These are phyloP conservation scores for Dryococelus australis DNA, from an alignment of 2,888 invertebrate genomes.

Conservation along the genomic window DNA sequence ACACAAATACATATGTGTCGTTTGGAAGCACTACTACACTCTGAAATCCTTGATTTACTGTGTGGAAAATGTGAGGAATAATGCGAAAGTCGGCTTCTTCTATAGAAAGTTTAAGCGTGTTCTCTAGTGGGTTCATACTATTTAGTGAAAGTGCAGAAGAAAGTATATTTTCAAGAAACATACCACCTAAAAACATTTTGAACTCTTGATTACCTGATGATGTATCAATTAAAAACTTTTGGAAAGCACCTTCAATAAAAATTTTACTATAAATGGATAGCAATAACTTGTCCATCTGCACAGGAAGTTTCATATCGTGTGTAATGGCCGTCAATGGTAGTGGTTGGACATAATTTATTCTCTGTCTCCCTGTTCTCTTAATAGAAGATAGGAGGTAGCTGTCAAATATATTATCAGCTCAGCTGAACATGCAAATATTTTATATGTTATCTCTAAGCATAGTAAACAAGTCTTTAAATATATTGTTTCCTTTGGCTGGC, in stretches of 20 bases:
- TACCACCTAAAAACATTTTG: background rate
- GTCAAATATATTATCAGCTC: background rate
- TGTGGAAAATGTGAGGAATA: background rate
- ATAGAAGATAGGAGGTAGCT: background rate
- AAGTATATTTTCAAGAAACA: background rate
- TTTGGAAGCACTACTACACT: background rate
- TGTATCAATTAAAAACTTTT: background rate
- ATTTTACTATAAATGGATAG: background rate
- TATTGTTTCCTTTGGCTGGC: background rate
- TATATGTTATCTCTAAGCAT: background rate
- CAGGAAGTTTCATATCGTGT: background rate
- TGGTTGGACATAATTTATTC: background rate
- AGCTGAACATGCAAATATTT: background rate
- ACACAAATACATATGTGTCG: background rate
- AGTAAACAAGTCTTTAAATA: background rate
- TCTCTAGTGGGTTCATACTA: too few species aligned
- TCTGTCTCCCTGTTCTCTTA: background rate
- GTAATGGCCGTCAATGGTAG: background rate
- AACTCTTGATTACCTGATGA: background rate
- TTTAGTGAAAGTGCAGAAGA: background rate
- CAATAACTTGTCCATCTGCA: background rate
- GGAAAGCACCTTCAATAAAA: background rate
- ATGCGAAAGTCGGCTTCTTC: slow-evolving; percentile 1
- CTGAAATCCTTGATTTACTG: background rate
- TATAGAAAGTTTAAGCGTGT: too few species aligned